These are phyloP conservation scores for Porites divaricata DNA, from an alignment of 92 coral and sea anemone species.

Conservation along the genomic window DNA sequence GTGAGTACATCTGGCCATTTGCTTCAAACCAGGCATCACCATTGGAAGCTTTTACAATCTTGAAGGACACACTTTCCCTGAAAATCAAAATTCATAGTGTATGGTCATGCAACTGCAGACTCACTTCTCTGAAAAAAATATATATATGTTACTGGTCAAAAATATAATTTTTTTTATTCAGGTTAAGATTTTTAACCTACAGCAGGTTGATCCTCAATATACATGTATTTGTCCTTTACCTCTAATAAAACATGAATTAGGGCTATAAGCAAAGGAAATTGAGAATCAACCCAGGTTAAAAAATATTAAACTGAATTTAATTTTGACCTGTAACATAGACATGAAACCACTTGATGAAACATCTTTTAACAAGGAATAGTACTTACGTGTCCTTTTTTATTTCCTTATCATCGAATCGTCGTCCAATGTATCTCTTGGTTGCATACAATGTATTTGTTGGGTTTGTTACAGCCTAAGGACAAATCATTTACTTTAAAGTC, in stretches of 20 bases:
- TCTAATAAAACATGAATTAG: too few species aligned
- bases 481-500: background rate
- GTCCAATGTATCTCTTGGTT: constrained; percentile 95
- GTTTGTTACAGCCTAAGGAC: constrained; percentile 85
- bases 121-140: background rate
- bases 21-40: constrained; percentile 99
- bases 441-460: constrained; percentile 95
- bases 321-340: too few species aligned
- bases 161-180: too few species aligned
- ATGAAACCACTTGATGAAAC: background rate
- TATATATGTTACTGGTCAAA: background rate
- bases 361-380: background rate
- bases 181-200: too few species aligned
- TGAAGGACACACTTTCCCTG: constrained; percentile 77
- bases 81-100: background rate
- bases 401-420: constrained; percentile 88
- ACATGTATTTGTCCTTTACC: too few species aligned
- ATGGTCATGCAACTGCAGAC: too few species aligned
- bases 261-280: too few species aligned
- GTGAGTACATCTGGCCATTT: constrained; percentile 91
- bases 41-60: constrained; percentile 88
- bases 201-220: too few species aligned
- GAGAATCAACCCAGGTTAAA: too few species aligned
- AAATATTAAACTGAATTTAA: too few species aligned
- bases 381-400: constrained; percentile 93